Conservation (phyloP, 2,888 invertebrate genomes). For the Dyspetes luteomarginatus region DNA sequence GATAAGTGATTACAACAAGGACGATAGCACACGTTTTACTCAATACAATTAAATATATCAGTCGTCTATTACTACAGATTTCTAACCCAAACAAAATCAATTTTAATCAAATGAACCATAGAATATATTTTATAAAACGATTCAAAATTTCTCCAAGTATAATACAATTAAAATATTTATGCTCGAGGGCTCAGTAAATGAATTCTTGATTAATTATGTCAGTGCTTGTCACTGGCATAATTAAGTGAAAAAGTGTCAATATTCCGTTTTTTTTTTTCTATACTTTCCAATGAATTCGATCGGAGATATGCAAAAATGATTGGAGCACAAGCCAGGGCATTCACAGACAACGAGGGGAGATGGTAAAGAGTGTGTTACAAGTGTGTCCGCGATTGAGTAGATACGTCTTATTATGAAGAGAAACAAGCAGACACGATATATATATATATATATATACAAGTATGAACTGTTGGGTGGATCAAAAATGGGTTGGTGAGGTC, state of each 20-base stretch:
- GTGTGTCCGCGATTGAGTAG: constrained; percentile 59
- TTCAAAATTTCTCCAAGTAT: too few relatives aligned
- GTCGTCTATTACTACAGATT: not conserved
- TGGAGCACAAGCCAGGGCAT: constrained; percentile 57
- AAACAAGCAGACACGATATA: too few relatives aligned
- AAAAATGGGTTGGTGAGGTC: constrained; percentile 45
- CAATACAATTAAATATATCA: not conserved
- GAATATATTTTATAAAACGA: too few relatives aligned
- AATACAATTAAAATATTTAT: too few relatives aligned
- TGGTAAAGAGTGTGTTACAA: constrained; percentile 48
- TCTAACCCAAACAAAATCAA: not conserved
- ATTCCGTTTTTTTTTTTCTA: not conserved
- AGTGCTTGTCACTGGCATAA: too few relatives aligned
- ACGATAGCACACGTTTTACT: not conserved
- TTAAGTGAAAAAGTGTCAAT: not conserved
- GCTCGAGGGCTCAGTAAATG: too few relatives aligned
- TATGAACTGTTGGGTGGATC: constrained; percentile 10
- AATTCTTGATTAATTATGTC: not conserved
- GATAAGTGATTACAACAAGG: not conserved
- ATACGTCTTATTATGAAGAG: constrained; percentile 59
- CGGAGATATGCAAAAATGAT: constrained; percentile 35
- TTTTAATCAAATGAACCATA: too few relatives aligned
- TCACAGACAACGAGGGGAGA: constrained; percentile 35
- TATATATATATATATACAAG: too few relatives aligned
- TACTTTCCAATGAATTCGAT: constrained; percentile 26